Base-by-base conservation (phyloP, 2,888 invertebrate genomes). In the Cosmia trapezina region DNA sequence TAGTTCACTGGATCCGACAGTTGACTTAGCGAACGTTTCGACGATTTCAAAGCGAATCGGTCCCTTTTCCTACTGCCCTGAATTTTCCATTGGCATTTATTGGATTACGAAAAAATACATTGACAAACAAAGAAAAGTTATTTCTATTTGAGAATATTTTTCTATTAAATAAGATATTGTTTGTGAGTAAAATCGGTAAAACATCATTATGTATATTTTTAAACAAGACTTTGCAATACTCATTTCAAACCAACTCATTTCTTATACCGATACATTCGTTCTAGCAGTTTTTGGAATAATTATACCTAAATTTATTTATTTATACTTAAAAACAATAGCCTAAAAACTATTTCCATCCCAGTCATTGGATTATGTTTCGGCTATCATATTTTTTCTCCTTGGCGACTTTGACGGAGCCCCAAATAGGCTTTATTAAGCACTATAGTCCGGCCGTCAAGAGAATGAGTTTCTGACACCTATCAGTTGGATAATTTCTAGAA, bases 1-100 rank as follows among this genome's bases (percentile, higher is more conserved):
- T 59, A 73, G 67, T 73, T 47, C n/a, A 60, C 73, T 80, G 83
- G 41, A 37, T 66, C 66, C 56, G 79, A 83, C 83, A 78, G 66
- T 70, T 73, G 60, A 79, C 63, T 60, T 70, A 61, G 43, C 67
- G 14, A 60, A 57, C 69, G 60, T 70, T 83, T 71, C 51, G 60
- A 70, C 79, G 63, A 53, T 69, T 68, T 79, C 80, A 73, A 83
- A 83, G 70, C 59, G 43, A 28, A 17, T 60, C 22, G n/a, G 41
- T 66, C 59, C 69, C 59, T 73, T 83, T 80, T 73, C 49, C 45
- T 57, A 64, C 14, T 53, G 45, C 22, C 59, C 19, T 64, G 45
- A 66, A 59, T 64, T 73, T 70, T 67, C 66, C 33, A 66, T 66
- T 56, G 33, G 41, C 45, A 47, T 83, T 80, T 83, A 73, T 83